Evolutionary conservation across 2,113 vertebrate species (phyloP).

Genomic region (Etheostoma spectabile): DNA sequence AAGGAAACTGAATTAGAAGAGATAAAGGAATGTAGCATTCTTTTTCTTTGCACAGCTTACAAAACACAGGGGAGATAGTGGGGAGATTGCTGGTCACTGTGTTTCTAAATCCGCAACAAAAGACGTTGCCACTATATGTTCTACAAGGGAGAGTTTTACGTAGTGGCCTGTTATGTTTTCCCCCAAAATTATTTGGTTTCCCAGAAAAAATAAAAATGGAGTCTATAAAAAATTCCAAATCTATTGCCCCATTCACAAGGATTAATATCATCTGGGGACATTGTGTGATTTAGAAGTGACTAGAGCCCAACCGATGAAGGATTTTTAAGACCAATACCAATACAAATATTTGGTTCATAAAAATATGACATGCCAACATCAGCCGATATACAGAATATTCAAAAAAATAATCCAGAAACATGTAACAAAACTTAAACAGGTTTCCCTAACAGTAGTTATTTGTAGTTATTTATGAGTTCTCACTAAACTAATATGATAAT

Average conservation of each 20-base stretch:
- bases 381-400: no score
- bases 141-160: not conserved
- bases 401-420: no score
- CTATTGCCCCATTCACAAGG: not conserved
- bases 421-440: no score
- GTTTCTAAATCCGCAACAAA: constrained; percentile 23
- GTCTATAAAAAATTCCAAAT: not conserved
- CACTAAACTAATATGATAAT: no score
- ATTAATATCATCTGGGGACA: no score
- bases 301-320: no score
- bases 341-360: no score
- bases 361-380: no score
- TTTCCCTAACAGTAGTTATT: no score
- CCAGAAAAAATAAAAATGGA: not conserved
- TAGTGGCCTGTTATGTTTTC: not conserved
- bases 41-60: constrained; percentile 46
- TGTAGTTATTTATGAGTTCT: no score
- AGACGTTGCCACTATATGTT: constrained; percentile 17
- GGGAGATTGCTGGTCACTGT: constrained; percentile 5
- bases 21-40: constrained; percentile 12
- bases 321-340: no score
- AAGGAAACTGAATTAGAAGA: constrained; percentile 46
- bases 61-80: constrained; percentile 34
- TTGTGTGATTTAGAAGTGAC: no score
- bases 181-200: not conserved